Percentiles rank a stretch among this genome's conserved stretches.
These are phyloP conservation scores for Peromyscus maniculatus DNA, from an alignment of 2,113 vertebrate species.

Conservation along the genomic window DNA sequence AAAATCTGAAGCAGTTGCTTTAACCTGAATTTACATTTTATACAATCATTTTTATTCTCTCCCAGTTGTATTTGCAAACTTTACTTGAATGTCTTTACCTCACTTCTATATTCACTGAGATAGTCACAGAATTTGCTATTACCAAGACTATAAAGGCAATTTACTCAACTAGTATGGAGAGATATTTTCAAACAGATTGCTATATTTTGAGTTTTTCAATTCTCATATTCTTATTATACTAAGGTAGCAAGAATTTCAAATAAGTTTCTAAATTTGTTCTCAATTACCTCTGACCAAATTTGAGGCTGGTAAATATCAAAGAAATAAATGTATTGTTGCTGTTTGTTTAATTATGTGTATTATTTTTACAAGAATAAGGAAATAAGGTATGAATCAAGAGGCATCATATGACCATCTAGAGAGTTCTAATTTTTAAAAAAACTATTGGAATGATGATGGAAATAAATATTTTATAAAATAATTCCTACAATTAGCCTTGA, in stretches of 20 bases:
- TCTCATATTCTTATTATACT: slow-evolving; percentile 62
- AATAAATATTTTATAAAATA: background rate
- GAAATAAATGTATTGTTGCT: background rate
- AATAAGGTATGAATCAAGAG: background rate
- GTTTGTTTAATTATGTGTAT: background rate
- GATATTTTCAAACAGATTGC: slow-evolving; percentile 59
- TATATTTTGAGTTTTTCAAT: slow-evolving; percentile 58
- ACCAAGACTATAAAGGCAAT: slow-evolving; percentile 42
- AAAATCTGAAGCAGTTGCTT: background rate
- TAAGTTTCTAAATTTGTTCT: slow-evolving; percentile 34
- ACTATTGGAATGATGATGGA: background rate
- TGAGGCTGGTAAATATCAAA: slow-evolving; percentile 12
- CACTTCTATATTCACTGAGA: slow-evolving; percentile 15
- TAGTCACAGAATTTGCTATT: slow-evolving; percentile 62
- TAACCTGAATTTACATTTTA: slow-evolving; percentile 39
- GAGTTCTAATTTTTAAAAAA: background rate
- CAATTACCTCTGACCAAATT: slow-evolving; percentile 2
- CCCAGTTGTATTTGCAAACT: background rate
- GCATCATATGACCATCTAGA: background rate
- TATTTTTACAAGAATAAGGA: background rate
- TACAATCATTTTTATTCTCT: background rate
- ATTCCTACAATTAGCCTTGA: background rate
- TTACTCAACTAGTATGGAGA: slow-evolving; percentile 54
- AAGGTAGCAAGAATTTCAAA: slow-evolving; percentile 56
- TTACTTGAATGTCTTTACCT: slow-evolving; percentile 41